Evolutionary conservation across 2,888 invertebrate species (phyloP).

Genomic region (Cacoxenus indagator): DNA sequence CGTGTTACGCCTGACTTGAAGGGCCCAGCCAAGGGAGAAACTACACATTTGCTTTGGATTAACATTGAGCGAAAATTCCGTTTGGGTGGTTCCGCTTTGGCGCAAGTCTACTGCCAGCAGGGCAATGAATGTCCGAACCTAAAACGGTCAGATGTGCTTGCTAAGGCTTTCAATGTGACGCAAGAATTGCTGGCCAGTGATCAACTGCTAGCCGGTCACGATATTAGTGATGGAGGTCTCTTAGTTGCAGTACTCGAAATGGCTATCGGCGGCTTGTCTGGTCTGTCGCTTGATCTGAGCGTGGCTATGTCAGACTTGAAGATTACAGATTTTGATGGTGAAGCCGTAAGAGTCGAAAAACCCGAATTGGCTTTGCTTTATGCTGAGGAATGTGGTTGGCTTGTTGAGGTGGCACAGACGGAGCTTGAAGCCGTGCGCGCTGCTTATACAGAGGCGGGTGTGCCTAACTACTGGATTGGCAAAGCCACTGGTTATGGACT

Average conservation of each 20-base stretch:
- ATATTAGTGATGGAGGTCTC: slow-evolving; percentile 96
- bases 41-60: slow-evolving; percentile 82
- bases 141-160: slow-evolving; percentile 78
- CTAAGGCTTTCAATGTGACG: slow-evolving; percentile 84
- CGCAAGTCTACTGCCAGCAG: slow-evolving; percentile 89
- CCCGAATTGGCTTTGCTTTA: slow-evolving; percentile 80
- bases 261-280: slow-evolving; percentile 94
- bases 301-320: slow-evolving; percentile 67
- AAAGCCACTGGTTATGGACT: slow-evolving; percentile 78
- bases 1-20: slow-evolving; percentile 94
- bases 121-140: slow-evolving; percentile 87
- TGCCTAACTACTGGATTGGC: slow-evolving; percentile 80
- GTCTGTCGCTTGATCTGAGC: slow-evolving; percentile 77
- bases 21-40: slow-evolving; percentile 73
- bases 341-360: slow-evolving; percentile 65
- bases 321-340: slow-evolving; percentile 40
- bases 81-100: slow-evolving; percentile 92
- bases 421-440: slow-evolving; percentile 75
- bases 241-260: slow-evolving; percentile 92
- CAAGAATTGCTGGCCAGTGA: slow-evolving; percentile 82
- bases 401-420: slow-evolving; percentile 79
- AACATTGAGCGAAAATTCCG: slow-evolving; percentile 83
- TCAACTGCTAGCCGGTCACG: slow-evolving; percentile 83
- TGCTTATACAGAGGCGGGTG: slow-evolving; percentile 75
- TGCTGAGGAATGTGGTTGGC: slow-evolving; percentile 88